Evolutionary conservation across 1,140 invertebrate species (phyloP).

Genomic region (Lamellibrachia luymesi): DNA sequence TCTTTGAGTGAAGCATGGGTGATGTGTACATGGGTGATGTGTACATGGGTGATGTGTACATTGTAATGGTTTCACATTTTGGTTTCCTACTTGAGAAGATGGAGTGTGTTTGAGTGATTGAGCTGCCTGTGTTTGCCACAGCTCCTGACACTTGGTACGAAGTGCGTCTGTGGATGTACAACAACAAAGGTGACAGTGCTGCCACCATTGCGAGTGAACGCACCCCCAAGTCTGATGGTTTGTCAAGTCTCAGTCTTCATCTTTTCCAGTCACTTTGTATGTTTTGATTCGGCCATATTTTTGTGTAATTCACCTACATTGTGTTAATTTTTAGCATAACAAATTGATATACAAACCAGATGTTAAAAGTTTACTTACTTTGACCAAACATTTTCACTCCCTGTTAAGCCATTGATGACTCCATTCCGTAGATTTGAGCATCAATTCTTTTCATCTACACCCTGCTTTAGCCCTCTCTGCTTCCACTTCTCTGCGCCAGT

Average conservation of each 20-base stretch:
- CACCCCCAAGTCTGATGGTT: neutral
- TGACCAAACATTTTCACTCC: no score
- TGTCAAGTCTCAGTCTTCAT: neutral
- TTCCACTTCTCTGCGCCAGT: no score
- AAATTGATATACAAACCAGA: no score
- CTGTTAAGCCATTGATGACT: no score
- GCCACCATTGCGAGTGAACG: neutral
- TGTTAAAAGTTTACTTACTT: no score
- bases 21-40: no score
- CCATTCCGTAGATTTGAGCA: no score
- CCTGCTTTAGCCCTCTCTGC: no score
- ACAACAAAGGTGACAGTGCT: neutral
- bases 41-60: neutral
- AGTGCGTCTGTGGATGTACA: neutral
- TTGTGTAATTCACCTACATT: no score
- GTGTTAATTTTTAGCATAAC: no score
- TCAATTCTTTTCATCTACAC: no score
- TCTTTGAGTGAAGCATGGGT: no score
- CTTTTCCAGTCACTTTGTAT: neutral
- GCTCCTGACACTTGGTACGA: constrained; percentile 8
- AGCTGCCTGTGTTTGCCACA: neutral
- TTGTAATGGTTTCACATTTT: neutral
- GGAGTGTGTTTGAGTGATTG: neutral
- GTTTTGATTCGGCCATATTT: neutral
- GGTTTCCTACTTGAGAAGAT: neutral